phyloP scores from a whole-genome alignment of 2,113 vertebrate genomes.

The Thalassoma bifasciatum region DNA sequence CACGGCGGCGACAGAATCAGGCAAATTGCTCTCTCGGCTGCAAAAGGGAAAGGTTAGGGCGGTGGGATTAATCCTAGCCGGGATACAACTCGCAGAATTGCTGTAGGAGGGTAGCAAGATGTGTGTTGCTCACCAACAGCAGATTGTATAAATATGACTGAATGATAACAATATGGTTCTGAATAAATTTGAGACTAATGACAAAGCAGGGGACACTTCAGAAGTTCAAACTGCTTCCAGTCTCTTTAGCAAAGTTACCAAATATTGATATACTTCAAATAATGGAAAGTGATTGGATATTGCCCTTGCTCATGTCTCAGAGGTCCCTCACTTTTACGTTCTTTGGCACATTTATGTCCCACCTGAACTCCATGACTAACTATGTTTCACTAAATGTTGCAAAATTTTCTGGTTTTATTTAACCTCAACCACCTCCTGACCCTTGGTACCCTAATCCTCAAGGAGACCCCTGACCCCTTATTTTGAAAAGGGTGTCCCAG shows the following conservation, averaged over 20 bases:
- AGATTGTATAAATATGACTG: slow-evolving; percentile 25
- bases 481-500: no score
- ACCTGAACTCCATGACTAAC: no score
- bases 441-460: no score
- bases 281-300: not conserved
- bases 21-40: slow-evolving; percentile 79
- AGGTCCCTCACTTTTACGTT: not conserved
- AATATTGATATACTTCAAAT: not conserved
- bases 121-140: slow-evolving; percentile 15
- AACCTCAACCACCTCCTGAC: no score
- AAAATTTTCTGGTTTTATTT: no score
- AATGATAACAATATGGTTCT: not conserved
- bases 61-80: slow-evolving; percentile 43
- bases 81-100: slow-evolving; percentile 30
- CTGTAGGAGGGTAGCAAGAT: slow-evolving; percentile 30
- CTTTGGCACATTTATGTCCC: no score
- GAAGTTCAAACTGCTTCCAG: not conserved
- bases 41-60: slow-evolving; percentile 69
- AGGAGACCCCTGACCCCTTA: no score
- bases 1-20: slow-evolving; percentile 75
- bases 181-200: not conserved
- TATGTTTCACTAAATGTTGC: no score
- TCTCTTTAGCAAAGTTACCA: not conserved
- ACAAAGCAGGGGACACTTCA: not conserved
- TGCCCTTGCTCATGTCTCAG: no score